These are phyloP conservation scores for Chrysoperla carnea DNA, from an alignment of 1,140 invertebrate genomes.

Conservation along the genomic window DNA sequence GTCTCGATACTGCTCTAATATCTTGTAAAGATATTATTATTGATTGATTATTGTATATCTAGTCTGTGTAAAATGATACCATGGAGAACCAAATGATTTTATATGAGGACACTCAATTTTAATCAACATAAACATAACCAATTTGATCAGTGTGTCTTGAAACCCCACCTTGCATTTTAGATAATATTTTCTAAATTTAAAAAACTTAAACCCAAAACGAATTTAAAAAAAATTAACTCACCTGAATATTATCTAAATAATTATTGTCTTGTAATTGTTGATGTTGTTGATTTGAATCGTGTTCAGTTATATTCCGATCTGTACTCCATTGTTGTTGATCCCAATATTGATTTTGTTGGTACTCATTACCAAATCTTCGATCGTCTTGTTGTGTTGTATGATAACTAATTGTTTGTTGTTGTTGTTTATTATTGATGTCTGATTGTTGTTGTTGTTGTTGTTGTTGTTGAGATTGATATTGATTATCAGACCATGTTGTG, in stretches of 20 bases:
- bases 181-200: too few species aligned
- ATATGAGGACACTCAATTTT: too few species aligned
- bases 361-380: too few species aligned
- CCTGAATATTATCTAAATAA: slow-evolving; percentile 1
- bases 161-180: too few species aligned
- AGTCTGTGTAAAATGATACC: too few species aligned
- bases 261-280: too few species aligned
- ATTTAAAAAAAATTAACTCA: background rate
- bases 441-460: slow-evolving; percentile 10
- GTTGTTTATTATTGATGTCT: slow-evolving; percentile 3
- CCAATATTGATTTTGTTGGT: background rate
- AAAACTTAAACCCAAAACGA: slow-evolving; percentile 1
- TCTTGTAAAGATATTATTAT: too few species aligned
- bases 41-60: too few species aligned
- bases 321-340: background rate
- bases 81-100: too few species aligned
- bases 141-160: too few species aligned
- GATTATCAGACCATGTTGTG: slow-evolving; percentile 9
- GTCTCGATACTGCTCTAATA: too few species aligned
- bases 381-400: slow-evolving; percentile 2
- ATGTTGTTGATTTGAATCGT: background rate
- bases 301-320: background rate
- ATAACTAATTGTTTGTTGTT: slow-evolving; percentile 8
- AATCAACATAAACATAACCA: too few species aligned
- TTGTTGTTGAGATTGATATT: slow-evolving; percentile 6